Percentiles rank a stretch among this genome's conserved stretches.
These are phyloP conservation scores for Aricia artaxerxes DNA, from an alignment of 2,888 invertebrate genomes.

Conservation along the genomic window DNA sequence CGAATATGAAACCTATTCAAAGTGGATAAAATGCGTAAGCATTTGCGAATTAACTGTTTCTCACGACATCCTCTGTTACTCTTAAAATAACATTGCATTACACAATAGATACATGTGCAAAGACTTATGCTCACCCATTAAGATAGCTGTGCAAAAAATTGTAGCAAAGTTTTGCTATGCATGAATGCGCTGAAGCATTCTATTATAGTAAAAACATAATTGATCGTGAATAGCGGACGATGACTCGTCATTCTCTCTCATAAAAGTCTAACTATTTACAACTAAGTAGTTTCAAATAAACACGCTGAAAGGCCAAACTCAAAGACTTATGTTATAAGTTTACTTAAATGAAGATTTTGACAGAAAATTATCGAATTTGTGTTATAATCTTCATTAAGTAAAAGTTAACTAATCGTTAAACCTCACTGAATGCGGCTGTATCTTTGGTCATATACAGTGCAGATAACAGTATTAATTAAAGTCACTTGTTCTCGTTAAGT, in stretches of 20 bases:
- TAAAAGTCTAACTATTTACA: neutral
- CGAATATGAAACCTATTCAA: neutral
- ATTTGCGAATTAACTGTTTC: neutral
- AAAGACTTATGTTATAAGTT: no score
- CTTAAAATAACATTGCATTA: neutral
- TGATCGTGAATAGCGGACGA: conserved; percentile 17
- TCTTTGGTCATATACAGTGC: neutral
- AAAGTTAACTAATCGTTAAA: neutral
- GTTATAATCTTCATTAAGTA: neutral
- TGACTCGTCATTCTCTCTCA: conserved; percentile 16
- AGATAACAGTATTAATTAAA: conserved; percentile 73
- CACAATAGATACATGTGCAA: neutral
- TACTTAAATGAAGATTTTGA: no score
- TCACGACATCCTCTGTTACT: neutral
- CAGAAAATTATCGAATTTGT: no score
- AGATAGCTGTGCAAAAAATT: conserved; percentile 3
- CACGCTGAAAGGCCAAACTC: no score
- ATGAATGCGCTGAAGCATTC: conserved; percentile 14
- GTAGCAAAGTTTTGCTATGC: conserved; percentile 3
- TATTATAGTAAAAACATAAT: conserved; percentile 18
- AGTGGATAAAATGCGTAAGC: neutral
- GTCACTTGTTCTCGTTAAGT: conserved; percentile 75
- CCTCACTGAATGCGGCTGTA: neutral
- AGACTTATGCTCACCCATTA: neutral
- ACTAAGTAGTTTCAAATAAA: no score